Percentiles rank a stretch among this genome's conserved stretches.
Evolutionary conservation across 2,113 vertebrate species (phyloP).

Genomic region (Phalacrocorax aristotelis): DNA sequence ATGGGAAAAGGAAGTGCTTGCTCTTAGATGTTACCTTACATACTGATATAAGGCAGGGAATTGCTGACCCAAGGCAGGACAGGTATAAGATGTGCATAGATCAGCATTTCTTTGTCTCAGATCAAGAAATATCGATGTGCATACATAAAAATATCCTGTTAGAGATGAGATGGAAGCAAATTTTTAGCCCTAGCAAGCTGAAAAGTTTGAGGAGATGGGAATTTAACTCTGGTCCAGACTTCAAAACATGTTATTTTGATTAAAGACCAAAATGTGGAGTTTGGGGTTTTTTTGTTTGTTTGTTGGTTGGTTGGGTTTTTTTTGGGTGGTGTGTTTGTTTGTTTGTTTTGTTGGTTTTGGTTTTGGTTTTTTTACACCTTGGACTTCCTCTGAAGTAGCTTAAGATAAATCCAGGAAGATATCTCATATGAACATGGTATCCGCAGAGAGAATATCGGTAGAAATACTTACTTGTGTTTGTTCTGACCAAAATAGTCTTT

Average conservation of each 20-base stretch:
- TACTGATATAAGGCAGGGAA: neutral
- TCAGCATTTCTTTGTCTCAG: neutral
- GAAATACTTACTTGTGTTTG: neutral
- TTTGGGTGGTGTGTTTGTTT: no score
- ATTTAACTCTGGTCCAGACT: neutral
- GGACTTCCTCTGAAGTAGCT: neutral
- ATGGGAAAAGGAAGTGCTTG: neutral
- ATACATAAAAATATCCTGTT: neutral
- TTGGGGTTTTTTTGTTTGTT: neutral
- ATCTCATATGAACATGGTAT: neutral
- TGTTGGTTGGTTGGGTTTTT: no score
- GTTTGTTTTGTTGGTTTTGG: no score
- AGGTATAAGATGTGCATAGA: neutral
- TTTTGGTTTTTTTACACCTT: neutral
- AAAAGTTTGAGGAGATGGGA: neutral
- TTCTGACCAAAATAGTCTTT: neutral
- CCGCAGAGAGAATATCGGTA: rapidly evolving
- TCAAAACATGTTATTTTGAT: neutral
- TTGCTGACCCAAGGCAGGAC: neutral
- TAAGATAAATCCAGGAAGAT: neutral
- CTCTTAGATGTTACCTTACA: neutral
- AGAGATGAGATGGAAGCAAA: neutral
- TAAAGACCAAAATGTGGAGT: neutral
- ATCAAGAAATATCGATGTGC: neutral
- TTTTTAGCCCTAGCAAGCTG: neutral